These are phyloP conservation scores for Aphelocoma californica DNA, from an alignment of 2,797 vertebrate genomes.

Conservation along the genomic window DNA sequence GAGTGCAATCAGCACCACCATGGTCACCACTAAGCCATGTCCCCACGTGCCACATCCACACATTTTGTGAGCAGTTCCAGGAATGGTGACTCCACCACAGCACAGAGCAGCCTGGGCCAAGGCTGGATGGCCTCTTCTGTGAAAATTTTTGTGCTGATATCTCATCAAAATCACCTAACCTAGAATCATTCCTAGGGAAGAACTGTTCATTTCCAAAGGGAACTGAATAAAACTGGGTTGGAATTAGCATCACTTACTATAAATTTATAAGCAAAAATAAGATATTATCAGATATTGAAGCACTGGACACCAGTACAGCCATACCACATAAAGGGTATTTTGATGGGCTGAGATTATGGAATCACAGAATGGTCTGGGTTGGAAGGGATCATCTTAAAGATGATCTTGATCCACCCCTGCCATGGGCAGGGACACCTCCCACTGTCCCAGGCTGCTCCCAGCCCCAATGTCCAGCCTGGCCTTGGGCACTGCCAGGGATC, in stretches of 20 bases:
- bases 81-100: neutral
- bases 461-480: neutral
- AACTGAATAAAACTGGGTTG: fast-evolving
- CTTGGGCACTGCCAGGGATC: no score
- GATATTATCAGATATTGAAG: fast-evolving
- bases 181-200: neutral
- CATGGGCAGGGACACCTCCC: neutral
- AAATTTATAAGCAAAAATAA: neutral
- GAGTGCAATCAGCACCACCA: neutral
- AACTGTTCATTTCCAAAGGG: neutral
- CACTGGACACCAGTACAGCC: neutral
- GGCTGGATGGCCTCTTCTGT: neutral
- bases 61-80: neutral
- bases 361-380: neutral
- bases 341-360: neutral
- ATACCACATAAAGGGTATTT: neutral
- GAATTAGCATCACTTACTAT: neutral
- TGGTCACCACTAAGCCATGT: fast-evolving
- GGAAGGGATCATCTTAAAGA: neutral
- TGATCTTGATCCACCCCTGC: fast-evolving
- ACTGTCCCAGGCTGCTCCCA: neutral
- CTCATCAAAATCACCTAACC: neutral
- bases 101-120: neutral
- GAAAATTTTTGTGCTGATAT: neutral
- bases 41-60: neutral